These are phyloP conservation scores for Alexandromys fortis DNA, from an alignment of 2,113 vertebrate genomes.

Conservation along the genomic window DNA sequence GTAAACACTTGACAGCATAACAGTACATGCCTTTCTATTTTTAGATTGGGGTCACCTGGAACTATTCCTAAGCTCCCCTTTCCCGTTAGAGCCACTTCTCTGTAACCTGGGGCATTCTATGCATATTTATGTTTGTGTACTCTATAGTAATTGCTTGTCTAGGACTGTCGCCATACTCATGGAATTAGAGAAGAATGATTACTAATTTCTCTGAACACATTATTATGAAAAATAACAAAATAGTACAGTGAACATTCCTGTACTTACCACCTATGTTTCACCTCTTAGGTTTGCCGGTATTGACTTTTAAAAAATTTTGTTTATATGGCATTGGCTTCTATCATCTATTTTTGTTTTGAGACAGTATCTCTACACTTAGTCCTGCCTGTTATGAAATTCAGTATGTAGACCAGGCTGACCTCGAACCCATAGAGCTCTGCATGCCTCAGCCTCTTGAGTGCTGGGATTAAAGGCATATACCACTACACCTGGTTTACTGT, in stretches of 20 bases:
- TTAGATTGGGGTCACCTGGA: constrained; percentile 47
- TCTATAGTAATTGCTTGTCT: constrained; percentile 35
- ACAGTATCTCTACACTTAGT: background rate
- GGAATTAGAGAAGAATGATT: background rate
- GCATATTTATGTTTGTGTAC: constrained; percentile 36
- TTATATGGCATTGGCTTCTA: background rate
- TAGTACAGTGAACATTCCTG: background rate
- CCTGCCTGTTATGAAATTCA: background rate
- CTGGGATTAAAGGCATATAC: background rate
- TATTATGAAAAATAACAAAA: constrained; percentile 53
- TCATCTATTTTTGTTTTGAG: background rate
- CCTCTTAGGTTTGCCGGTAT: background rate
- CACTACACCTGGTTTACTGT: background rate
- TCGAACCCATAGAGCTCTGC: background rate
- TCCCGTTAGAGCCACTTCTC: constrained; percentile 30
- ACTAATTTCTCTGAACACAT: constrained; percentile 17
- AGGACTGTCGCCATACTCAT: constrained; percentile 30
- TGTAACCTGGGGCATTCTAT: background rate
- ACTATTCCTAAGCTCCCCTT: background rate
- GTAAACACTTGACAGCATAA: background rate
- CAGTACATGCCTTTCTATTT: constrained; percentile 31
- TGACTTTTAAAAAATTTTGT: constrained; percentile 18
- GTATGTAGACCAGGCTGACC: background rate
- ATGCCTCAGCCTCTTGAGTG: background rate
- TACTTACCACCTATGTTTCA: background rate